phyloP scores from a whole-genome alignment of 2,888 invertebrate genomes.

The Pyrgus malvae region DNA sequence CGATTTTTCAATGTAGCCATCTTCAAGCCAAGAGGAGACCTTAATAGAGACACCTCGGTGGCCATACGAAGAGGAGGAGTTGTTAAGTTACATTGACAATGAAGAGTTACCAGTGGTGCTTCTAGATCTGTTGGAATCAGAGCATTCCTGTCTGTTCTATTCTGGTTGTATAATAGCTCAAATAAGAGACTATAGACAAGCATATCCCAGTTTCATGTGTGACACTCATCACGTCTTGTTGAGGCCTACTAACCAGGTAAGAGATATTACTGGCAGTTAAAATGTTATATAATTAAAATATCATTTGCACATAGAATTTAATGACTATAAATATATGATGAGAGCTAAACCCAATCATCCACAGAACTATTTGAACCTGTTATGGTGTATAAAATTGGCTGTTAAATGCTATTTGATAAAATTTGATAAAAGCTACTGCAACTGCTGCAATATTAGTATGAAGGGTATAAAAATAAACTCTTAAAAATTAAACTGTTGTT shows the following conservation, averaged over 20 bases:
- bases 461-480: too few relatives aligned
- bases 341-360: too few relatives aligned
- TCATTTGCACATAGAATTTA: too few relatives aligned
- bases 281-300: too few relatives aligned
- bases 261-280: background rate
- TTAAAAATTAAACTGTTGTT: too few relatives aligned
- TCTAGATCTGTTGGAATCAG: constrained; percentile 90
- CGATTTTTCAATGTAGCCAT: constrained; percentile 32
- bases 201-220: constrained; percentile 88
- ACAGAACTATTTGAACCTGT: too few relatives aligned
- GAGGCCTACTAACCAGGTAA: constrained; percentile 91
- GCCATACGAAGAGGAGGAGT: constrained; percentile 95
- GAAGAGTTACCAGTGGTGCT: constrained; percentile 94
- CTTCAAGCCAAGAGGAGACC: constrained; percentile 78
- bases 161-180: constrained; percentile 96
- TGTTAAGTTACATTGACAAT: constrained; percentile 93
- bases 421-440: too few relatives aligned
- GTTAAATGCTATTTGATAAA: too few relatives aligned
- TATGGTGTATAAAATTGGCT: too few relatives aligned
- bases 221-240: constrained; percentile 94
- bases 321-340: too few relatives aligned
- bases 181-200: constrained; percentile 93
- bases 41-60: constrained; percentile 89
- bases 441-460: too few relatives aligned
- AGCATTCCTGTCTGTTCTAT: constrained; percentile 93